A percentile compares a stretch with the other conserved stretches of the same genome.
These are phyloP conservation scores for Cygnus olor DNA, from an alignment of 2,797 vertebrate genomes.

Conservation along the genomic window DNA sequence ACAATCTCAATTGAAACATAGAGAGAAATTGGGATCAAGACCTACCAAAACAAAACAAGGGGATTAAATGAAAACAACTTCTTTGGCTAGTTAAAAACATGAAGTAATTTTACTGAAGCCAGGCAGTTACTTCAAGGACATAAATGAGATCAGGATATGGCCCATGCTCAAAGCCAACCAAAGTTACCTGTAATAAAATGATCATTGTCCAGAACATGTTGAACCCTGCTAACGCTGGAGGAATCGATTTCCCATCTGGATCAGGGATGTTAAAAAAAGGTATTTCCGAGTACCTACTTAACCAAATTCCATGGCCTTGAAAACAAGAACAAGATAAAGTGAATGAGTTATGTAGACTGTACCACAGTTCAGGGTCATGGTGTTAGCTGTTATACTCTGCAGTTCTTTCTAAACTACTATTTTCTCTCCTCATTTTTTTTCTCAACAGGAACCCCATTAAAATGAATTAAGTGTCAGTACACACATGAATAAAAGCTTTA, in stretches of 20 bases:
- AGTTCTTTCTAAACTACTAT: background rate
- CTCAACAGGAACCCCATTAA: background rate
- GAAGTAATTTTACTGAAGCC: background rate
- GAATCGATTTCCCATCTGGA: slow-evolving; percentile 64
- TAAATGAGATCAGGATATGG: background rate
- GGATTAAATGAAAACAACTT: background rate
- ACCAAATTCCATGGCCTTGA: slow-evolving; percentile 91
- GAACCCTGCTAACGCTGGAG: slow-evolving; percentile 86
- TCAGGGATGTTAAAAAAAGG: slow-evolving; percentile 81
- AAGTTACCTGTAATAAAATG: slow-evolving; percentile 93
- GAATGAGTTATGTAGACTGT: background rate
- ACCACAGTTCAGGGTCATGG: background rate
- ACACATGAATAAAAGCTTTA: background rate
- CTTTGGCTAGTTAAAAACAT: background rate
- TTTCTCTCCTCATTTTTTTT: background rate
- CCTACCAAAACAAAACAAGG: slow-evolving; percentile 77
- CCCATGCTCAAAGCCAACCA: background rate
- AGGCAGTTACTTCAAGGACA: background rate
- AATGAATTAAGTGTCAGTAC: background rate
- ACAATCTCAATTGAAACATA: slow-evolving; percentile 98
- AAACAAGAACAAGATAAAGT: slow-evolving; percentile 35
- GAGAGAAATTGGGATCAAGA: slow-evolving; percentile 95
- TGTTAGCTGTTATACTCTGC: background rate
- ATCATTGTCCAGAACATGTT: slow-evolving; percentile 98
- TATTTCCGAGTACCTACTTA: slow-evolving; percentile 74